phyloP scores from a whole-genome alignment of 1,140 invertebrate genomes.

The Bacillus rossius region DNA sequence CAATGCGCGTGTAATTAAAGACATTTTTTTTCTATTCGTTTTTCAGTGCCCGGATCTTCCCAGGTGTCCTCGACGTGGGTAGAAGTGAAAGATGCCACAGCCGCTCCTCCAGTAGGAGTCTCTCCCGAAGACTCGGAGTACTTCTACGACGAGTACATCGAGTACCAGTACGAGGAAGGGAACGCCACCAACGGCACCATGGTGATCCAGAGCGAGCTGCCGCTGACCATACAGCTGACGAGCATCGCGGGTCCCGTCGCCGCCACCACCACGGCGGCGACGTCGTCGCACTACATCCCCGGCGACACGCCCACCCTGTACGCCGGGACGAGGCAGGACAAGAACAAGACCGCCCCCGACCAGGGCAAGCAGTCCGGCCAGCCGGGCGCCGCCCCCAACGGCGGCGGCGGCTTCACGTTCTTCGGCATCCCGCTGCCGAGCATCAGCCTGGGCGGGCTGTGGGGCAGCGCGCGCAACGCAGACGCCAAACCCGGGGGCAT shows the following conservation, averaged over 20 bases:
- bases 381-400: background rate
- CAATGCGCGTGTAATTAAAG: too few relatives aligned
- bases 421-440: slow-evolving; percentile 75
- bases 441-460: slow-evolving; percentile 60
- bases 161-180: slow-evolving; percentile 50
- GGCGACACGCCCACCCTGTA: slow-evolving; percentile 62
- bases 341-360: slow-evolving; percentile 28
- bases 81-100: slow-evolving; percentile 36
- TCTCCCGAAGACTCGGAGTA: slow-evolving; percentile 67
- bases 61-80: slow-evolving; percentile 47
- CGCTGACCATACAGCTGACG: slow-evolving; percentile 17
- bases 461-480: slow-evolving; percentile 44
- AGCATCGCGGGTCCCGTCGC: slow-evolving; percentile 13
- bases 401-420: slow-evolving; percentile 60
- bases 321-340: slow-evolving; percentile 47
- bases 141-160: slow-evolving; percentile 74
- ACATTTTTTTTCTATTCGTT: background rate
- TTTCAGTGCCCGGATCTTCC: slow-evolving; percentile 24
- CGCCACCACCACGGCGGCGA: slow-evolving; percentile 27
- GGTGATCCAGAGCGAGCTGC: slow-evolving; percentile 21
- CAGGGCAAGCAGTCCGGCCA: background rate
- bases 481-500: slow-evolving; percentile 42
- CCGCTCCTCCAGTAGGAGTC: background rate
- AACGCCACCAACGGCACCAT: slow-evolving; percentile 44
- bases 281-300: slow-evolving; percentile 40